Base-by-base conservation (phyloP, 2,113 vertebrate genomes). In the Drymodes brunneopygia region DNA sequence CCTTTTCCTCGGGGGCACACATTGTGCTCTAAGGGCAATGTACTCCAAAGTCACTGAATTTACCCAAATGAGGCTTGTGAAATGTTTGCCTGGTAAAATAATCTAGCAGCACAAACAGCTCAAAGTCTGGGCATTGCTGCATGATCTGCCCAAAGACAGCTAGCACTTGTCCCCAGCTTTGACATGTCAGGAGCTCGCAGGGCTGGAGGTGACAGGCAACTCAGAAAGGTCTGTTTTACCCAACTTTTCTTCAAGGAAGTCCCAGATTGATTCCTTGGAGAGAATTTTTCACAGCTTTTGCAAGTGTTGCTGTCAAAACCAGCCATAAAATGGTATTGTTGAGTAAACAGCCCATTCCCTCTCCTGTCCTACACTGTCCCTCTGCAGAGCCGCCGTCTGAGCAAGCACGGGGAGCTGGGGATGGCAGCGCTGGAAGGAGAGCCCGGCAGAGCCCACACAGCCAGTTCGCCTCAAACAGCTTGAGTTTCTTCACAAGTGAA, bases 1-100 rank as follows among this genome's bases (percentile, higher is more conserved):
- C 25, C 6, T 65, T 51, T 23, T 88, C 11, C 31, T n/a, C 0
- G 0, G 12, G 6, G 19, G 4, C 3, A 33, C 22, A 48, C 10
- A 31, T 23, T 4, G 4, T 58, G 10, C 13, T 88, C 83, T 42
- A 65, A 56, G 67, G 29, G 40, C 53, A 82, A 64, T 2, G 1
- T 21, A 58, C 16, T 56, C 28, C 48, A 48, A 72, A 61, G 57
- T 22, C 7, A 40, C 15, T 33, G 31, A 48, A 79, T 85, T 95
- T 69, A 61, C 21, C 72, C 73, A 69, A 84, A 45, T 6, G 4
- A 72, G 25, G n/a, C 21, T 79, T 65, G 36, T 47, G 62, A 85
- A 87, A 94, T 18, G 7, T 61, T 83, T 73, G 6, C 45, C n/a
- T 64, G 53, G 45, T 48, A 51, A 69, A 91, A 79, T 9, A 61